phyloP scores from a whole-genome alignment of 2,888 invertebrate genomes.

The Bellardia bayeri region DNA sequence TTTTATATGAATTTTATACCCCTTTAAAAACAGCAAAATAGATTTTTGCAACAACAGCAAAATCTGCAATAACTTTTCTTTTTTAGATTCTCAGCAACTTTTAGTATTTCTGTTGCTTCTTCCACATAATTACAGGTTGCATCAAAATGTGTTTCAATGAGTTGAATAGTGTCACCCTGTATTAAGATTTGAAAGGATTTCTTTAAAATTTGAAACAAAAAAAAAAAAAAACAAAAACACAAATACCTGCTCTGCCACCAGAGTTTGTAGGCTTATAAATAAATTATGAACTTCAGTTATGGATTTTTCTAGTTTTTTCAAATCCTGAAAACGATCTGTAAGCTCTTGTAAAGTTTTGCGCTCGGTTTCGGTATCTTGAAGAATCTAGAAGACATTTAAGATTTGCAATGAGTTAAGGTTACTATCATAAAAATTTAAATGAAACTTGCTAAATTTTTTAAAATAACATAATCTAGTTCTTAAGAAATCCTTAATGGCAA shows the following conservation, averaged over 20 bases:
- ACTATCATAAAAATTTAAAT: no score
- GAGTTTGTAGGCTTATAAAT: conserved; percentile 50
- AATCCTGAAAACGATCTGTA: conserved; percentile 52
- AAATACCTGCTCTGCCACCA: conserved; percentile 54
- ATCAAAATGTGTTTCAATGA: conserved; percentile 63
- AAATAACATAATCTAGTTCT: no score
- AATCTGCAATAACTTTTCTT: not conserved
- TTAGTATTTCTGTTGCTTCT: conserved; percentile 6
- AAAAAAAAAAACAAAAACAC: not conserved
- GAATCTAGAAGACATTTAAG: conserved; percentile 26
- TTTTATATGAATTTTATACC: no score
- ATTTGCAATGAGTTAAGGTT: not conserved
- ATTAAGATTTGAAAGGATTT: not conserved
- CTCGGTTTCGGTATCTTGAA: conserved; percentile 44
- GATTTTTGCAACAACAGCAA: not conserved
- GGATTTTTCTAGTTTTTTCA: conserved; percentile 62
- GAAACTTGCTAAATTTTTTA: no score
- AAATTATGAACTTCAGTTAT: conserved; percentile 56
- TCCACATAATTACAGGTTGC: conserved; percentile 35
- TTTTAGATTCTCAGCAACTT: conserved; percentile 6
- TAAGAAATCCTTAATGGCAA: no score
- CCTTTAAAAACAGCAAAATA: no score
- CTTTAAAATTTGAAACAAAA: not conserved
- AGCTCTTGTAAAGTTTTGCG: conserved; percentile 36
- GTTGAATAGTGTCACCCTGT: conserved; percentile 58